Evolutionary conservation across 2,113 vertebrate genomes (phyloP), one percentile per base, ranked within the genome.

Genomic region (Glaucomys volans): DNA sequence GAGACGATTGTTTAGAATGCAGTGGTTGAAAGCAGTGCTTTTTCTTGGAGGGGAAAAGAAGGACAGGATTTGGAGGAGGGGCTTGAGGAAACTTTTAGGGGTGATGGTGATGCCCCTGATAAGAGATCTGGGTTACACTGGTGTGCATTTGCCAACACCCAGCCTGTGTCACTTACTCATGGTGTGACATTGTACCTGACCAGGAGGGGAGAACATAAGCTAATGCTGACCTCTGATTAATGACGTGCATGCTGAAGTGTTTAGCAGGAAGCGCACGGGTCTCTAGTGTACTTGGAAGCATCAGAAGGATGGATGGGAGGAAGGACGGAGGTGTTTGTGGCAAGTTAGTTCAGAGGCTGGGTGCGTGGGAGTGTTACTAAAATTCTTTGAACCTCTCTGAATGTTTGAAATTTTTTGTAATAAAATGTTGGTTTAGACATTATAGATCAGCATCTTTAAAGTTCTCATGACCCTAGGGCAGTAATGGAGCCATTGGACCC

Each of bases 351-450:
- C 16, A 66, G 64, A 40, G 47, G 26, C 22, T 44, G 42, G 44
- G 32, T 89, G 54, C 30, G 44, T 69, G 57, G n/a, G 22, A 79
- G 28, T 72, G 37, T 95, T 18, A 50, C 67, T 86, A n/a, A 74
- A 85, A 74, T 85, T 92, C 71, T 94, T 92, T 71, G 35, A 88
- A 1, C 59, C 87, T 94, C 83, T 74, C 62, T 86, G 8, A 87
- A 59, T 67, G 30, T 84, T 95, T 89, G 84, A 80, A 81, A 5
- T 69, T 89, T 64, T 24, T 81, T 17, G 14, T 62, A 69, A 62
- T 95, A 64, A 86, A 64, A 59, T 50, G 7, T 57, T 90, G 3
- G 8, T 54, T 50, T 20, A 37, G 67, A 66, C 67, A 40, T 88
- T 75, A 24, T 17, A 72, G 77, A 77, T 72, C 42, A 71, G 30